A percentile compares a stretch with the other conserved stretches of the same genome.
Evolutionary conservation across 1,140 invertebrate genomes (phyloP).

Genomic region (Cherax destructor): DNA sequence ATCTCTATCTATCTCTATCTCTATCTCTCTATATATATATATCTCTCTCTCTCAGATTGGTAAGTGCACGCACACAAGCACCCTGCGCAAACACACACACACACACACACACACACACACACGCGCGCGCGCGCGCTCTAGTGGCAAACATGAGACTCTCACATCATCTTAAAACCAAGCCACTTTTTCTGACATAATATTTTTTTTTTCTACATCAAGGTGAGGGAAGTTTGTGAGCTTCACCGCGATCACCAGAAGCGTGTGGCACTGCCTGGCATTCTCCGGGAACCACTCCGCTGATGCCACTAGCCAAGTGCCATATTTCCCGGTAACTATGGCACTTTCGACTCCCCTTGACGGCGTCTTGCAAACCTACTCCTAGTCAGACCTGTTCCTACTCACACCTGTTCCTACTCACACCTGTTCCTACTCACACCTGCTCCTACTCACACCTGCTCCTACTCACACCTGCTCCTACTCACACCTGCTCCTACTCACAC

Average conservation of each 20-base stretch:
- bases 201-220: not conserved
- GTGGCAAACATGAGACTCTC: not conserved
- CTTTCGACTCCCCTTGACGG: not conserved
- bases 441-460: too few relatives aligned
- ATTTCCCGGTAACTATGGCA: conserved; percentile 29
- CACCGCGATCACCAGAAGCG: not conserved
- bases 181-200: not conserved
- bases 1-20: too few relatives aligned
- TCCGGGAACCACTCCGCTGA: conserved; percentile 16
- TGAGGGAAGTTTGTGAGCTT: not conserved
- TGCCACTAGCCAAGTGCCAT: not conserved
- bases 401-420: too few relatives aligned
- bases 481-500: too few relatives aligned
- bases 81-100: too few relatives aligned
- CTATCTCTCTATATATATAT: too few relatives aligned
- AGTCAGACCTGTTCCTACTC: too few relatives aligned
- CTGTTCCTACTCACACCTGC: too few relatives aligned
- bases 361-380: too few relatives aligned
- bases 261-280: not conserved
- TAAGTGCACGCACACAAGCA: too few relatives aligned
- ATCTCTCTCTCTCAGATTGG: too few relatives aligned
- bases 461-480: too few relatives aligned
- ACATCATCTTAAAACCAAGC: not conserved
- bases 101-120: not conserved
- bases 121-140: not conserved